Evolutionary conservation across 2,113 vertebrate species (phyloP).

Genomic region (Elaphurus davidianus): DNA sequence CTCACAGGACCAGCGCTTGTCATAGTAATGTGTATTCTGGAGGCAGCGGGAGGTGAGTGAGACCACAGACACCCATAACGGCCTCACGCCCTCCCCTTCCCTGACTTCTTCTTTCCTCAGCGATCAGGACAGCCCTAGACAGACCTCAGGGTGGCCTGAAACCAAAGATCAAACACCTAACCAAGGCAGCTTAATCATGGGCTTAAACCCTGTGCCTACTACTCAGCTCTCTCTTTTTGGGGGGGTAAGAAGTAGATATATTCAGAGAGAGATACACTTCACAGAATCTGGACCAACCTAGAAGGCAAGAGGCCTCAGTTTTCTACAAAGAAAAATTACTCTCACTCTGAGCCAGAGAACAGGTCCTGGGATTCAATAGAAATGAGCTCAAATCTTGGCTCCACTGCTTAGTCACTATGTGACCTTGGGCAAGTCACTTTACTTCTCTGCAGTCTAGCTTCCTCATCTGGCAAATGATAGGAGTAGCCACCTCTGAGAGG

Average conservation of each 20-base stretch:
- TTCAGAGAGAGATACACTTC: background rate
- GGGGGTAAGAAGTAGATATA: background rate
- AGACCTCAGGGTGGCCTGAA: background rate
- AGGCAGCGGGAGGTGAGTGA: slow-evolving; percentile 3
- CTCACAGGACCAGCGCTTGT: slow-evolving; percentile 98
- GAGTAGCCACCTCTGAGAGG: background rate
- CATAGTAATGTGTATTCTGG: slow-evolving; percentile 98
- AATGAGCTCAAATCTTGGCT: background rate
- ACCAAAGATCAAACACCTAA: background rate
- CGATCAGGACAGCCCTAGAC: background rate
- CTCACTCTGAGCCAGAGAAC: background rate
- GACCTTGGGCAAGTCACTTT: background rate
- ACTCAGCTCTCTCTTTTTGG: background rate
- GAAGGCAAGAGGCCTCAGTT: background rate
- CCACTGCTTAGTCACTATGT: background rate
- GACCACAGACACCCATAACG: background rate
- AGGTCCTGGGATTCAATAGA: background rate
- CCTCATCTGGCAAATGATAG: background rate
- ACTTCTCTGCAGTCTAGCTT: background rate
- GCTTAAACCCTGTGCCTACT: background rate
- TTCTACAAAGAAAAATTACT: background rate
- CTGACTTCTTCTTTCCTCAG: background rate
- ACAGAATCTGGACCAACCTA: background rate
- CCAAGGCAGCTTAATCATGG: background rate
- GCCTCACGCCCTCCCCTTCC: background rate